A percentile compares a stretch with the other conserved stretches of the same genome.
These are phyloP conservation scores for Catocala fraxini DNA, from an alignment of 2,888 invertebrate species.

Conservation along the genomic window DNA sequence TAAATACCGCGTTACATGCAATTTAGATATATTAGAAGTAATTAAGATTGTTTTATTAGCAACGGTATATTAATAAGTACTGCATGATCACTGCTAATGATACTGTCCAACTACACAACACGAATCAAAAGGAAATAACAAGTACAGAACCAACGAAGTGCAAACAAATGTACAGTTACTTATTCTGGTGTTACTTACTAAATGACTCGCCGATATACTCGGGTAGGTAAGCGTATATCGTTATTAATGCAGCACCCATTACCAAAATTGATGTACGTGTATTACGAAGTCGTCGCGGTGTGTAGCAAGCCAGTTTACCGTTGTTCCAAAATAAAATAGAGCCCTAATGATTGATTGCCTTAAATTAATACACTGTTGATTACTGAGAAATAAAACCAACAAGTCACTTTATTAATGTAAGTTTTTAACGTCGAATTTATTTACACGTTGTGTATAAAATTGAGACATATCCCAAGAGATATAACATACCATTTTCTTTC, in stretches of 20 bases:
- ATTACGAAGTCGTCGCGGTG: slow-evolving; percentile 46
- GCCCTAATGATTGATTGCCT: slow-evolving; percentile 49
- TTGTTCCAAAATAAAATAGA: slow-evolving; percentile 44
- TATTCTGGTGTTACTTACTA: slow-evolving; percentile 66
- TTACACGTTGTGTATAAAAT: slow-evolving; percentile 13
- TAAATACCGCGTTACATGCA: slow-evolving; percentile 33
- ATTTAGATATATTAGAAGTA: slow-evolving; percentile 43
- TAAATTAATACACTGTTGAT: slow-evolving; percentile 38
- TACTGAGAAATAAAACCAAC: slow-evolving; percentile 25
- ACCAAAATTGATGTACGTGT: slow-evolving; percentile 65
- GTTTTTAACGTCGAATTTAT: slow-evolving; percentile 10
- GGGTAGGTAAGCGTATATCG: slow-evolving; percentile 63
- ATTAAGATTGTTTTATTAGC: slow-evolving; percentile 38
- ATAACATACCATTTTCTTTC: slow-evolving; percentile 12
- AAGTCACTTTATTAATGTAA: slow-evolving; percentile 21
- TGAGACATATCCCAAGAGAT: slow-evolving; percentile 16
- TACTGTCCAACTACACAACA: slow-evolving; percentile 67
- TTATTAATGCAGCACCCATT: slow-evolving; percentile 65
- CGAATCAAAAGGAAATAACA: slow-evolving; percentile 60
- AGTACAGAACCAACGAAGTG: slow-evolving; percentile 75
- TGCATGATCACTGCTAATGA: slow-evolving; percentile 52
- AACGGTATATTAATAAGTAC: slow-evolving; percentile 52
- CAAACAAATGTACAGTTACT: slow-evolving; percentile 78
- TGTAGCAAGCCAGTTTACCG: slow-evolving; percentile 37
- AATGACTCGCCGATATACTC: slow-evolving; percentile 66